Percentiles rank a stretch among this genome's conserved stretches.
phyloP scores from a whole-genome alignment of 2,113 vertebrate genomes.

The Cavia aperea region DNA sequence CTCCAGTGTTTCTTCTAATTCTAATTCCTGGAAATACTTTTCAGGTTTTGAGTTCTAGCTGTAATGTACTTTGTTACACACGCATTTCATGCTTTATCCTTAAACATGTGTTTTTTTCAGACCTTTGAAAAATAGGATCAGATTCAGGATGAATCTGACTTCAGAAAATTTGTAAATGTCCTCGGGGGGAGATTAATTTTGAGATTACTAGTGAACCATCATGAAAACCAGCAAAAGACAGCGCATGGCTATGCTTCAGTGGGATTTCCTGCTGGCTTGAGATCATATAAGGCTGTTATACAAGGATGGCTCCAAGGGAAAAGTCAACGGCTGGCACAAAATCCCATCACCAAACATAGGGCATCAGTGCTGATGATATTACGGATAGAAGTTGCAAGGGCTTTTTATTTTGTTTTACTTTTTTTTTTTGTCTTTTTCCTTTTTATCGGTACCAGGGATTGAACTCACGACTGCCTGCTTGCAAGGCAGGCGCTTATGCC shows the following conservation, averaged over 20 bases:
- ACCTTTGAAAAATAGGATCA: too few relatives aligned
- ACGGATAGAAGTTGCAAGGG: conserved; percentile 98
- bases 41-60: conserved; percentile 73
- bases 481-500: too few relatives aligned
- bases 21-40: conserved; percentile 67
- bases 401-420: conserved; percentile 79
- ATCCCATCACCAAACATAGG: conserved; percentile 95
- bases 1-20: conserved; percentile 60
- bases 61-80: neutral
- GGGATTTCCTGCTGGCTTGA: conserved; percentile 85
- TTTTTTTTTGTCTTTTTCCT: too few relatives aligned
- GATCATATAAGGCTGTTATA: conserved; percentile 91
- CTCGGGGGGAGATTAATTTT: conserved; percentile 45
- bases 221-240: conserved; percentile 59
- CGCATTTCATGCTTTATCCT: neutral
- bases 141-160: too few relatives aligned
- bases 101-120: neutral
- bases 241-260: conserved; percentile 82
- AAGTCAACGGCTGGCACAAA: conserved; percentile 91
- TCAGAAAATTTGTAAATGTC: conserved; percentile 15
- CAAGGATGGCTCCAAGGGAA: conserved; percentile 89
- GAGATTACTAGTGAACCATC: conserved; percentile 45
- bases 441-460: too few relatives aligned
- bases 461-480: too few relatives aligned
- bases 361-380: conserved; percentile 95